These are phyloP conservation scores for Scortum barcoo DNA, from an alignment of 2,113 vertebrate genomes.

Conservation along the genomic window DNA sequence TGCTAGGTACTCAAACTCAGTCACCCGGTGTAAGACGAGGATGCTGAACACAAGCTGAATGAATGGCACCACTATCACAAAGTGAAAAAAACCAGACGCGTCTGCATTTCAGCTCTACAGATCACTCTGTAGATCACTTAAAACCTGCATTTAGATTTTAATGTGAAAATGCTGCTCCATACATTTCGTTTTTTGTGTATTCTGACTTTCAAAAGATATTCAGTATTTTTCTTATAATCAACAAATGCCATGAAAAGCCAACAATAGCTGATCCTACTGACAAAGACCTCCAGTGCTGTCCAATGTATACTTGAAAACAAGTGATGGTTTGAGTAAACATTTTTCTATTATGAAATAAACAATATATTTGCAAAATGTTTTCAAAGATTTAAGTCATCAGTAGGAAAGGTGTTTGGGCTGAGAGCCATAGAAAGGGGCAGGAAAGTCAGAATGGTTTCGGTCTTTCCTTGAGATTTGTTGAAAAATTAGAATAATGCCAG, in stretches of 20 bases:
- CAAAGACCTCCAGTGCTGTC: background rate
- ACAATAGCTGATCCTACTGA: background rate
- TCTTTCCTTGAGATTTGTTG: background rate
- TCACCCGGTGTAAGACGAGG: constrained; percentile 23
- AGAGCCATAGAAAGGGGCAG: background rate
- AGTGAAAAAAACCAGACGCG: background rate
- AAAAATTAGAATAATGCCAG: background rate
- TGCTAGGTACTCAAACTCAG: constrained; percentile 52
- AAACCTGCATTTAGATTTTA: background rate
- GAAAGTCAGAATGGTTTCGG: background rate
- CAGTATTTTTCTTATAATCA: background rate
- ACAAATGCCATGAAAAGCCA: background rate
- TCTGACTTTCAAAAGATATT: background rate
- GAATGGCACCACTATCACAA: constrained; percentile 30
- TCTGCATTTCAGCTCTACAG: background rate
- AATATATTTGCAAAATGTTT: background rate
- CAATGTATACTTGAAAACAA: background rate
- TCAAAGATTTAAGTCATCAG: background rate
- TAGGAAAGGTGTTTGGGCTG: background rate
- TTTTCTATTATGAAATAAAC: background rate
- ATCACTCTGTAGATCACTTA: background rate
- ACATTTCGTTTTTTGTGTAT: background rate
- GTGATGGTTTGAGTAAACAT: background rate
- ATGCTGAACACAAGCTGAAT: constrained; percentile 42
- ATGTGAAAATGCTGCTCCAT: background rate